Conservation (phyloP, 2,113 vertebrate species). For the Hyperopisus bebe region DNA sequence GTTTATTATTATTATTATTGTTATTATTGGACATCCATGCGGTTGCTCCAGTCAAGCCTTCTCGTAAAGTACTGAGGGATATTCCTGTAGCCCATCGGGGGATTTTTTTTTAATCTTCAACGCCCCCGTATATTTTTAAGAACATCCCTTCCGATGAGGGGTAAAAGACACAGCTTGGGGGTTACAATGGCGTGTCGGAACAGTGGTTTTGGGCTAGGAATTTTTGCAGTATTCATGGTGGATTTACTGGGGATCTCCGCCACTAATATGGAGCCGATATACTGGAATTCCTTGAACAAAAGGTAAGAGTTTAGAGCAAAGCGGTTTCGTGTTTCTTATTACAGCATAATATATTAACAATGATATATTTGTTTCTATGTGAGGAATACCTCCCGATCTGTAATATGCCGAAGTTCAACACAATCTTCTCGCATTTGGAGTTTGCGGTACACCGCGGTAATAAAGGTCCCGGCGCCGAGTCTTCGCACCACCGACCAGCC, state of each 20-base stretch:
- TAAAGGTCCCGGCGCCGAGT: background rate
- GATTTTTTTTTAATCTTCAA: slow-evolving; percentile 40
- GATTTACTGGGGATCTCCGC: slow-evolving; percentile 66
- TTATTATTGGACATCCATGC: slow-evolving; percentile 42
- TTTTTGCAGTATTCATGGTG: slow-evolving; percentile 65
- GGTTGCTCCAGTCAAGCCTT: slow-evolving; percentile 38
- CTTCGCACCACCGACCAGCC: background rate
- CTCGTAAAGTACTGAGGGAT: slow-evolving; percentile 44
- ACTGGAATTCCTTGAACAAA: slow-evolving; percentile 71
- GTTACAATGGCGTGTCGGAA: slow-evolving; percentile 58
- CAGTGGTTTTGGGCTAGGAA: slow-evolving; percentile 51
- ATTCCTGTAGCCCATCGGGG: slow-evolving; percentile 39
- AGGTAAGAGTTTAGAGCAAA: slow-evolving; percentile 46
- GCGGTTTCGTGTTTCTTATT: background rate
- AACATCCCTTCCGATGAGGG: slow-evolving; percentile 45
- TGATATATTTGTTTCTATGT: background rate
- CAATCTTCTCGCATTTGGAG: background rate
- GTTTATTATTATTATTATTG: slow-evolving; percentile 19
- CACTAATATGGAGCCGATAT: slow-evolving; percentile 71
- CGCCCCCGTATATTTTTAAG: slow-evolving; percentile 23
- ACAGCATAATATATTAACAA: background rate
- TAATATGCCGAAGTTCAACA: background rate
- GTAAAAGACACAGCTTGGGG: slow-evolving; percentile 43
- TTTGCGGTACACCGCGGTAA: background rate
- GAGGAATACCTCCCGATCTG: background rate